phyloP scores from a whole-genome alignment of 30 jellyfish, hydroid and myxozoan genomes.

The Hydractinia symbiolongicarpus region DNA sequence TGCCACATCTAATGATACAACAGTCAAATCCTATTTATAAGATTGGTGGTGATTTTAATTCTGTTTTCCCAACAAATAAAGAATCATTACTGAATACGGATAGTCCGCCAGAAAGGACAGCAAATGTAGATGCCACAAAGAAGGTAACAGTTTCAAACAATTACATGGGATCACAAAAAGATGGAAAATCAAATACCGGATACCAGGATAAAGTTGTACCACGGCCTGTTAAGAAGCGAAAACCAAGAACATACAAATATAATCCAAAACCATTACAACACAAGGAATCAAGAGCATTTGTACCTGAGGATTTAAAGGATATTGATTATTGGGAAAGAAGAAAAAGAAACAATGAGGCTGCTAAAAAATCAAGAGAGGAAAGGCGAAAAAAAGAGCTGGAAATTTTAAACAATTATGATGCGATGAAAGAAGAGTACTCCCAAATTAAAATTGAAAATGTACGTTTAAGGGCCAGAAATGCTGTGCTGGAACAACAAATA shows the following conservation, averaged over 20 bases:
- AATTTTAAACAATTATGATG: conserved; percentile 44
- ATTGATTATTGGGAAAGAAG: conserved; percentile 82
- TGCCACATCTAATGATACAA: conserved; percentile 24
- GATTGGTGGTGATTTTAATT: conserved; percentile 7
- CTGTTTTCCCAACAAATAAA: conserved; percentile 7
- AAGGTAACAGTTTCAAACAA: neutral
- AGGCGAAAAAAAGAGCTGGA: conserved; percentile 83
- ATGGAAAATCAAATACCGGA: neutral
- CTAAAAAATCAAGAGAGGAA: conserved; percentile 85
- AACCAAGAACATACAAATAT: conserved; percentile 64
- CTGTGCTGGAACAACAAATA: conserved; percentile 36
- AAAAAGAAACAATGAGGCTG: conserved; percentile 74
- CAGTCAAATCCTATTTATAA: conserved; percentile 27
- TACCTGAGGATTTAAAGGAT: conserved; percentile 64
- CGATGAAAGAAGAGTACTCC: conserved; percentile 42
- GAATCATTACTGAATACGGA: neutral
- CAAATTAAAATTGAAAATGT: conserved; percentile 41
- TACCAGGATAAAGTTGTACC: neutral
- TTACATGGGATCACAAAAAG: neutral
- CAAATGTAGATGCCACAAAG: neutral
- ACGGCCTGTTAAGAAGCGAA: conserved; percentile 34
- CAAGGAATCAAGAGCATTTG: conserved; percentile 53
- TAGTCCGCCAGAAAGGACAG: neutral
- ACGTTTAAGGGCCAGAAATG: conserved; percentile 46
- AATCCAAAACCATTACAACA: conserved; percentile 90